Base-by-base conservation (phyloP, 2,113 vertebrate species). In the Pedionomus torquatus region DNA sequence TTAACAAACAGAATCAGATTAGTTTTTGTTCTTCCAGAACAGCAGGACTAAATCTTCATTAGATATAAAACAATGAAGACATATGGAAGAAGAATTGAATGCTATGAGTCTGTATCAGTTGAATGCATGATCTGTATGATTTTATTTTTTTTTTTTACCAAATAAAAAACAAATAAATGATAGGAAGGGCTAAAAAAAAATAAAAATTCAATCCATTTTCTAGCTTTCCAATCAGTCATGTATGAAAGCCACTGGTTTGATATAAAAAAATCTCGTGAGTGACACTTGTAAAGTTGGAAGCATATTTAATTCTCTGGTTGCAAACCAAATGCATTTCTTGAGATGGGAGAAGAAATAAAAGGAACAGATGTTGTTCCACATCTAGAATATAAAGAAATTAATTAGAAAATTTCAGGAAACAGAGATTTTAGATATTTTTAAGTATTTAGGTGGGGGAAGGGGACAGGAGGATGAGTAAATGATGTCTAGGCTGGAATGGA, bases 11-110 rank as follows among this genome's bases (percentile, higher is more conserved):
- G 37, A 80, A 77, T 54, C 80, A 69, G 37, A 87, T 49, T 8
- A 72, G n/a, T 44, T 95, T 95, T 90, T 93, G 33, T 90, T 95
- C 57, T 31, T 74, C 30, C 41, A 88, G 64, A 90, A 19, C 83
- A 93, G 76, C 68, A 81, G 71, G 71, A n/a, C 41, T 93, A 57
- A 89, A 90, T 70, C 44, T 88, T 80, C 80, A 77, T 77, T 74
- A 83, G 68, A 13, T 8, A 37, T 49, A 75, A 96, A 97, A 57
- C 52, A 94, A 83, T 49, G 57, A 93, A 78, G 54, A 46, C 28
- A 37, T 6, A 5, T 13, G 30, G 83, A 82, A 51, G 49, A 63
- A 49, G 33, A 94, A 84, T 33, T 10, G 23, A 71, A 91, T 37
- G 39, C 1, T 17, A 11, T 8, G 4, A 20, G 11, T 83, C 91